These are phyloP conservation scores for Catostomus latipinnis DNA, from an alignment of 2,797 vertebrate species.

Conservation along the genomic window DNA sequence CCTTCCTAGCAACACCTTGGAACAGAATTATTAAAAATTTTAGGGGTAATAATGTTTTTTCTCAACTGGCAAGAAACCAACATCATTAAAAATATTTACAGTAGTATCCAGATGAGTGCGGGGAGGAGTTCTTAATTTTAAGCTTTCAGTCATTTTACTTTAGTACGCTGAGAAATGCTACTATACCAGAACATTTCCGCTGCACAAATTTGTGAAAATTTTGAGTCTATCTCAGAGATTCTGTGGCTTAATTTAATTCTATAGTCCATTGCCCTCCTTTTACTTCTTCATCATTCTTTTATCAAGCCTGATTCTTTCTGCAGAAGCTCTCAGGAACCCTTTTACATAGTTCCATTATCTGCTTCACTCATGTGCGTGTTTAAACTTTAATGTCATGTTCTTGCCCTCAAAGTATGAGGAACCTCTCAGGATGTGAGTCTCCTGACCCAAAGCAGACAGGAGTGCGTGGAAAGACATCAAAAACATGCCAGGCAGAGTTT, in stretches of 20 bases:
- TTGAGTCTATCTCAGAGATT: slow-evolving; percentile 1
- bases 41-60: too few species aligned
- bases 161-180: too few species aligned
- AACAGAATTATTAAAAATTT: too few species aligned
- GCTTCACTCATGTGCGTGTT: slow-evolving; percentile 9
- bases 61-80: too few species aligned
- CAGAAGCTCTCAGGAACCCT: background rate
- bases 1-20: too few species aligned
- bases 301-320: background rate
- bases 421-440: slow-evolving; percentile 8
- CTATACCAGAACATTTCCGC: too few species aligned
- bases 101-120: too few species aligned
- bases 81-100: too few species aligned
- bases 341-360: background rate
- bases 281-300: slow-evolving; percentile 37
- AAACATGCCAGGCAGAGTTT: background rate
- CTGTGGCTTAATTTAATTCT: slow-evolving; percentile 9
- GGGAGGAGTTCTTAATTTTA: too few species aligned
- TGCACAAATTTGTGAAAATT: background rate
- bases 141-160: too few species aligned
- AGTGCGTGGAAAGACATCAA: slow-evolving; percentile 2
- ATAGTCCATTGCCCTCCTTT: slow-evolving; percentile 13
- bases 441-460: background rate
- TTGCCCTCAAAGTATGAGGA: slow-evolving; percentile 4
- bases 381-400: slow-evolving; percentile 39